phyloP scores from a whole-genome alignment of 2,888 invertebrate species.

The Halictus quadricinctus region DNA sequence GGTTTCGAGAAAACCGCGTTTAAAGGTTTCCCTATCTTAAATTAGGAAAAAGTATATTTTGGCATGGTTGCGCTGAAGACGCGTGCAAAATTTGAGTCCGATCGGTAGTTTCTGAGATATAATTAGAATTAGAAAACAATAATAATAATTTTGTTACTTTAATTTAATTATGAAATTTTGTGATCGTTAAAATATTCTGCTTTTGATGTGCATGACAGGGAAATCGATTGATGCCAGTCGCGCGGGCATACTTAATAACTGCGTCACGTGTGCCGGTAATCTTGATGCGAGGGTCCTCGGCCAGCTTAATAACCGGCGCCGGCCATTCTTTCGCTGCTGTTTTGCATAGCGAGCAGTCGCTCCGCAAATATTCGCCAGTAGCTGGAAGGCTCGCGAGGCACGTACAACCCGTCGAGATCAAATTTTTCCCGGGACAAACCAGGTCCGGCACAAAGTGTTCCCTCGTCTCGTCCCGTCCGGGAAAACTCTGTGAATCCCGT shows the following conservation, averaged over 20 bases:
- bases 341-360: slow-evolving; percentile 45
- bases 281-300: slow-evolving; percentile 34
- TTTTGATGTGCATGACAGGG: background rate
- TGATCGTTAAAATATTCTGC: background rate
- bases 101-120: too few relatives aligned
- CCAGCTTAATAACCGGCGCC: slow-evolving; percentile 46
- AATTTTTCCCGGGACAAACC: slow-evolving; percentile 32
- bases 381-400: slow-evolving; percentile 33
- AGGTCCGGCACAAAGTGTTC: slow-evolving; percentile 11
- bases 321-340: slow-evolving; percentile 18
- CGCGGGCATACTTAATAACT: slow-evolving; percentile 38
- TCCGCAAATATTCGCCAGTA: slow-evolving; percentile 48
- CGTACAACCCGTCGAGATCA: slow-evolving; percentile 34
- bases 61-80: too few relatives aligned
- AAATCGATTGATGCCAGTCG: background rate
- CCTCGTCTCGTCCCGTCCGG: background rate
- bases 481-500: background rate
- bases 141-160: too few relatives aligned
- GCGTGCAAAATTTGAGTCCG: too few relatives aligned
- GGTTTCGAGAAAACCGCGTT: background rate
- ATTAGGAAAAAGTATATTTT: too few relatives aligned
- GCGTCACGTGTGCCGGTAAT: slow-evolving; percentile 40
- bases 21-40: too few relatives aligned
- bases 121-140: too few relatives aligned
- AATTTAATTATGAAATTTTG: too few relatives aligned